Base-by-base conservation (phyloP, 92 coral and sea anemone genomes). In the Porites evermanni region DNA sequence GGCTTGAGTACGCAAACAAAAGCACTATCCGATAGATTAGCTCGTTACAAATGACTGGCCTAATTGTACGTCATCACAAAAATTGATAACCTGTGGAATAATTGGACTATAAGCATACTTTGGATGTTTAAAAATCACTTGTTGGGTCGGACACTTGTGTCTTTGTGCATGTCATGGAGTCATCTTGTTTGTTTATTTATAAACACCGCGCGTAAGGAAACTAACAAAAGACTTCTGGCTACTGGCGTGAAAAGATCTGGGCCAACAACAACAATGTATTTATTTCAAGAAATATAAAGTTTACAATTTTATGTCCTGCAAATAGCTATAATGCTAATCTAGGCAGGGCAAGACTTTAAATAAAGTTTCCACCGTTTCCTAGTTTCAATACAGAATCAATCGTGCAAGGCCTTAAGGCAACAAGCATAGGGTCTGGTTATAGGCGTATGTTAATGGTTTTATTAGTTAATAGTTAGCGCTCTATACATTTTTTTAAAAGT, bases 81-180 rank as follows among this genome's bases (percentile, higher is more conserved):
- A 50, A 38, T 32, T 59, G 86, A 70, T 58, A 74, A 74, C 78
- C 32, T 23, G 23, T 3, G 17, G 38, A 29, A 81, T 61, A 71
- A 44, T 38, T 70, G 44, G 68, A 70, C 78, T 70, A 54, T 70
- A 0, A n/a, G 14, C 86, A 81, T 81, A 70, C 56, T 58, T 81
- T 12, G n/a, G 70, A 81, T 74, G 61, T 71, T 81, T 73, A 60
- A n/a, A 70, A 74, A 13, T 32, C 32, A 38, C 52, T 69, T 32
- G 67, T 32, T 32, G 59, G 10, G 68, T 71, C 44, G 77, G 38
- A 81, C 44, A 66, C 14, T n/a, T 64, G 75, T 32, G 64, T 58
- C 65, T n/a, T 59, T 4, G 78, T 68, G 78, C 47, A 78, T 64
- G 86, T 81, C 86, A 81, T 78, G 86, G 50, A 81, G 71, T 12